phyloP scores from a whole-genome alignment of 2,113 vertebrate genomes.

The Orientallactaga bullata region DNA sequence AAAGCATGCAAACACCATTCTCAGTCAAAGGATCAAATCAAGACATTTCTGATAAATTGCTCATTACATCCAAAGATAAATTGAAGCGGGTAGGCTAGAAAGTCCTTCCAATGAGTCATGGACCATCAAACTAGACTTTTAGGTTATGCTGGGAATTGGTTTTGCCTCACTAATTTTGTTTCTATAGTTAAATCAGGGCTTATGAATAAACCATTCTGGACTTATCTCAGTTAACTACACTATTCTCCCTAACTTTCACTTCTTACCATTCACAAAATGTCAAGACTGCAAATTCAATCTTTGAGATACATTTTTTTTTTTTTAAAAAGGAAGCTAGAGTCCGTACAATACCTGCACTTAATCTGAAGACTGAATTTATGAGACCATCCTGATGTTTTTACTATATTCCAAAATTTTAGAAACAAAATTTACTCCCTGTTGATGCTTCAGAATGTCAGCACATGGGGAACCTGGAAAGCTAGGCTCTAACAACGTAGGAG shows the following conservation, averaged over 20 bases:
- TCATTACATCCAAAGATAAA: neutral
- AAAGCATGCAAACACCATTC: neutral
- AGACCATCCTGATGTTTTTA: neutral
- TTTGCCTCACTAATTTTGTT: neutral
- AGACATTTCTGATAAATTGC: constrained; percentile 15
- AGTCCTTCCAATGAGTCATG: neutral
- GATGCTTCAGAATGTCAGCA: neutral
- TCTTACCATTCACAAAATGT: neutral
- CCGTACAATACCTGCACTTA: neutral
- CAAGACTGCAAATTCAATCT: neutral
- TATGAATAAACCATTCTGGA: neutral
- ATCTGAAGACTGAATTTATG: neutral
- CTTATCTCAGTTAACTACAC: neutral
- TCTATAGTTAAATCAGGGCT: neutral
- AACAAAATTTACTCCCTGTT: neutral
- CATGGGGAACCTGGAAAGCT: neutral
- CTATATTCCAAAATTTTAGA: neutral
- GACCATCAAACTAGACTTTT: neutral
- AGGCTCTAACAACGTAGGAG: neutral
- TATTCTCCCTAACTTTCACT: neutral
- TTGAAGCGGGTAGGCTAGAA: neutral
- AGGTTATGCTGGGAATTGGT: neutral
- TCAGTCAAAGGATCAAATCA: constrained; percentile 19
- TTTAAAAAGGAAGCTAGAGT: neutral
- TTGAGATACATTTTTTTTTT: neutral